A percentile compares a stretch with the other conserved stretches of the same genome.
Conservation (phyloP, 2,888 invertebrate species). For the Sphaeridia pumilis region DNA sequence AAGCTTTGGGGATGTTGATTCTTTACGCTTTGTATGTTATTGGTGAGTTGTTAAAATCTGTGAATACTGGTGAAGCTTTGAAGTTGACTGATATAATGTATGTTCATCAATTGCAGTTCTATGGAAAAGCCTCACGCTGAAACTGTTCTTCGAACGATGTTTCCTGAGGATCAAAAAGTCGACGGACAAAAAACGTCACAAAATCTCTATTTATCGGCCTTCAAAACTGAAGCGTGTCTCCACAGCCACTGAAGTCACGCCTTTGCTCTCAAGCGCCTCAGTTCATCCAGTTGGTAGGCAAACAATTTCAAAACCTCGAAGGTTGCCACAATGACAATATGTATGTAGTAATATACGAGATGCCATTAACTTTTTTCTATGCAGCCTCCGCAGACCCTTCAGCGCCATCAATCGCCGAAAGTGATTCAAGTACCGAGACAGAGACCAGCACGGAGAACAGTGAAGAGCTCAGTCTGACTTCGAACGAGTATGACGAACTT, state of each 20-base stretch:
- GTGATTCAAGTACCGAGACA: too few species aligned
- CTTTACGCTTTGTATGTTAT: constrained; percentile 57
- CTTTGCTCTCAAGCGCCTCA: background rate
- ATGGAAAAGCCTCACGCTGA: constrained; percentile 20
- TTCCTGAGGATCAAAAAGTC: too few species aligned
- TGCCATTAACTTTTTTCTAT: too few species aligned
- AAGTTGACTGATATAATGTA: background rate
- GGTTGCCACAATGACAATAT: too few species aligned
- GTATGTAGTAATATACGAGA: too few species aligned
- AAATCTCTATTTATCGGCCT: background rate
- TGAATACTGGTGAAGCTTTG: background rate
- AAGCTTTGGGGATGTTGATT: constrained; percentile 57
- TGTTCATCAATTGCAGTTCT: too few species aligned
- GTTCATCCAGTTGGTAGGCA: background rate
- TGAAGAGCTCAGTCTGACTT: constrained; percentile 12
- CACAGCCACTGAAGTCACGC: background rate
- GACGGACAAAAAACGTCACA: background rate
- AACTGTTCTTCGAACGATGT: constrained; percentile 7
- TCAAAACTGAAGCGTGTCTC: background rate
- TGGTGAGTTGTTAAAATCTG: constrained; percentile 21
- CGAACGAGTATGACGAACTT: constrained; percentile 18
- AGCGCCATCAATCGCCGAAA: background rate
- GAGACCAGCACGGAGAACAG: background rate
- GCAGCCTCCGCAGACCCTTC: background rate
- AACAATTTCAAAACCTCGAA: background rate